Base-by-base conservation (phyloP, 1,140 invertebrate genomes). In the Chymomyza costata region DNA sequence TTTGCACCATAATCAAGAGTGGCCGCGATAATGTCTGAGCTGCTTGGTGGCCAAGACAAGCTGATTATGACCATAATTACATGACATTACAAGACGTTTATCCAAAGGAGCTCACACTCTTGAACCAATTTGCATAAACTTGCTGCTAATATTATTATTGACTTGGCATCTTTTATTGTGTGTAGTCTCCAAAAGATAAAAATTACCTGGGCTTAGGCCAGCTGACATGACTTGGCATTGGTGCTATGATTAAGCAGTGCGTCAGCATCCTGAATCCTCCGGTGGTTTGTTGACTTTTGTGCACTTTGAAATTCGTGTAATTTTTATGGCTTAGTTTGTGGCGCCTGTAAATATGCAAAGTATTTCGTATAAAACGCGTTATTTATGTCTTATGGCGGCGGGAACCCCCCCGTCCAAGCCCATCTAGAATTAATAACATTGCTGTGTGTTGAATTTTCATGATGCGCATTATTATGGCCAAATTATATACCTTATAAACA, bases 401-500 rank as follows among this genome's bases (percentile, higher is more conserved):
- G 34, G n/a, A 44, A 45, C 55, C 49, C 43, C 44, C 37, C 41
- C 34, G 51, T 58, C 54, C 25, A 6, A 6, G 25, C 10, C 10
- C 25, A 5, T 10, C 10, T 28, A 53, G 56, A 82, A 82, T 78
- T 78, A 78, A 78, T 78, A 78, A 71, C 62, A 49, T 45, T 47
- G 57, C 57, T 31, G 41, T 41, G 34, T 46, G 18, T 43, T 55
- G 55, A 45, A 49, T 52, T 61, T 67, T 58, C 73, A 80, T 83
- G 80, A 83, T 71, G 60, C 52, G 80, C 80, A 83, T 83, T 83
- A 83, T 83, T 83, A 83, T 83, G 74, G 44, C 73, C 80, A 71
- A 80, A 83, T 83, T 83, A 83, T 80, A 59, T 63, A 80, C 73
- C 80, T 83, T 80, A 74, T 71, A 64, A 83, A 70, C 59, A 63